Base-by-base conservation (phyloP, 2,113 vertebrate genomes). In the Muntiacus reevesi region DNA sequence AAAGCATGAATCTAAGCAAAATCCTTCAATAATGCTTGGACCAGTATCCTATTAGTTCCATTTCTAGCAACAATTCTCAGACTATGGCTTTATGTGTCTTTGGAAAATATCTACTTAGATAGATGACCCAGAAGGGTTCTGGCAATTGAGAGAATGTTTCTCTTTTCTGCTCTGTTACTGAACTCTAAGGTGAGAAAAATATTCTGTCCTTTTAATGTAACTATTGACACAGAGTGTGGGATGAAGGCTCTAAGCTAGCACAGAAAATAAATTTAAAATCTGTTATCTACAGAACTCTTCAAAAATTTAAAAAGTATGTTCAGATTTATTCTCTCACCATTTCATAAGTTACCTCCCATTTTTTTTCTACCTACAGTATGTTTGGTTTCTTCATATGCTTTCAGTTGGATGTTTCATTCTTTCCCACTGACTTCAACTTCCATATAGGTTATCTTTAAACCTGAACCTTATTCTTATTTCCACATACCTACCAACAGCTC, bases 301-400 rank as follows among this genome's bases (percentile, higher is more conserved):
- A 54, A 64, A 71, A 54, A 52, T 91, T 95, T 97, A 60, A 33
- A 95, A 95, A 91, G 67, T 45, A 84, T 71, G 33, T 36, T 88
- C 28, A 79, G 71, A 59, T 15, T 87, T 67, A 45, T 59, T 94
- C 28, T 94, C 5, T 67, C 83, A 84, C 86, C 25, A 67, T 76
- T 84, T 91, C n/a, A 78, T 9, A 87, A 59, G 7, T 3, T 47
- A 87, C 9, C 25, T 12, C 57, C 28, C 33, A 15, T 30, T 93
- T 76, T 67, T 62, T 84, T 81, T n/a, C 54, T 57, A 88, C 19
- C 33, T 79, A 28, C 5, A 25, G 5, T 67, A 8, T 54, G 30
- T 17, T 4, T 60, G n/a, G 54, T 36, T 94, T 81, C 33, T 76
- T 89, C 54, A 19, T 52, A 79, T 12, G n/a, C 15, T 91, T 95